Conservation (phyloP, 1,140 invertebrate species). For the Cydia splendana region DNA sequence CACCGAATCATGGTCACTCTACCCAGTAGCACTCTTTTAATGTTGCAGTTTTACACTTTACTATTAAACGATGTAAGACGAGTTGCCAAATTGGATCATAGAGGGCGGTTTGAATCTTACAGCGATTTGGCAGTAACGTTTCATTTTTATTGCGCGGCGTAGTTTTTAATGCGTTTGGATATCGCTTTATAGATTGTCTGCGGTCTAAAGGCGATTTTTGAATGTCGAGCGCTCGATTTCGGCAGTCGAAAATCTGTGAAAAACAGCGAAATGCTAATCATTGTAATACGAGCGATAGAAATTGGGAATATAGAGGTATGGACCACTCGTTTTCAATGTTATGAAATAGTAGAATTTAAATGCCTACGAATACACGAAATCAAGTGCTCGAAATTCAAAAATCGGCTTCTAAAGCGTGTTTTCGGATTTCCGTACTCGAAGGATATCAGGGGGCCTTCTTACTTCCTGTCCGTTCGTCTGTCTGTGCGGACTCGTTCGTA, state of each 20-base stretch:
- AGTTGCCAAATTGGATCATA: conserved; percentile 52
- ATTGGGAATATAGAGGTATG: no score
- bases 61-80: conserved; percentile 38
- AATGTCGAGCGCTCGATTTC: no score
- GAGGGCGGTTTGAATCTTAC: conserved; percentile 39
- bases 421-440: background rate
- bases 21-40: conserved; percentile 1
- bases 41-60: conserved; percentile 25
- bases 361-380: no score
- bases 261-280: no score
- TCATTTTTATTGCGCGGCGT: conserved; percentile 16
- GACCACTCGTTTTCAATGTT: no score
- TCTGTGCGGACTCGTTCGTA: no score
- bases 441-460: no score
- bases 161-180: conserved; percentile 36
- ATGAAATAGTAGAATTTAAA: no score
- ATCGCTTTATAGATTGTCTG: conserved; percentile 7
- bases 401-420: background rate
- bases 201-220: background rate
- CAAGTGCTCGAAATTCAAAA: no score
- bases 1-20: background rate
- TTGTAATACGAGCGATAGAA: no score
- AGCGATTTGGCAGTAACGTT: conserved; percentile 18
- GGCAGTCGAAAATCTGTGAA: no score
- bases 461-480: no score